A percentile compares a stretch with the other conserved stretches of the same genome.
These are phyloP conservation scores for Apodemia mormo DNA, from an alignment of 2,888 invertebrate genomes.

Conservation along the genomic window DNA sequence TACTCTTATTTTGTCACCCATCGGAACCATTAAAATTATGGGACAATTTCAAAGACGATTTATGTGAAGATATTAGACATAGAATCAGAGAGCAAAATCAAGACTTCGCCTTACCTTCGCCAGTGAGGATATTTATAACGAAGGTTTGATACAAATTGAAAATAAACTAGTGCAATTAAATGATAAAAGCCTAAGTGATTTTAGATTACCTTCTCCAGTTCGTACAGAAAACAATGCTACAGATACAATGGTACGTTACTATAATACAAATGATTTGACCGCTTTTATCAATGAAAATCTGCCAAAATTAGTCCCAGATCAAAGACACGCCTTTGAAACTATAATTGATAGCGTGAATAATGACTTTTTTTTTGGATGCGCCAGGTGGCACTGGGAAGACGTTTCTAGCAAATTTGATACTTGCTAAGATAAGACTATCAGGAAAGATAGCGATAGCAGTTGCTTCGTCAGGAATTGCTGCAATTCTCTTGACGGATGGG, in stretches of 20 bases:
- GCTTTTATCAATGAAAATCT: constrained; percentile 1
- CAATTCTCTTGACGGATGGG: constrained; percentile 8
- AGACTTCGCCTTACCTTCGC: too few species aligned
- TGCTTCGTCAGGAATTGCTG: constrained; percentile 22
- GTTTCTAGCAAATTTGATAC: constrained; percentile 27
- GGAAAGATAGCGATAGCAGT: constrained; percentile 35
- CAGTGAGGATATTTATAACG: too few species aligned
- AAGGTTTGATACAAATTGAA: too few species aligned
- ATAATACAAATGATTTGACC: background rate
- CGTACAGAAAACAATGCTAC: constrained; percentile 38
- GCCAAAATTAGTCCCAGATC: constrained; percentile 31
- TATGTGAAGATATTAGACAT: too few species aligned
- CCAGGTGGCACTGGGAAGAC: constrained; percentile 22
- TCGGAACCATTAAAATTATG: too few species aligned
- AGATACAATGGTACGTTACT: constrained; percentile 45
- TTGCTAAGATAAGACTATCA: constrained; percentile 32
- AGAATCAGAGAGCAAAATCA: too few species aligned
- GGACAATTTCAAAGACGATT: too few species aligned
- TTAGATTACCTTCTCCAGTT: too few species aligned
- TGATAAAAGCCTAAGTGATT: too few species aligned
- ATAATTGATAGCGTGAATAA: background rate
- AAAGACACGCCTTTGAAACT: too few species aligned
- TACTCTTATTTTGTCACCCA: too few species aligned
- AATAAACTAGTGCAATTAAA: too few species aligned
- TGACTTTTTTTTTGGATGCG: constrained; percentile 26